A percentile compares a stretch with the other conserved stretches of the same genome.
phyloP scores from a whole-genome alignment of 2,888 invertebrate genomes.

The Megaustenia siamemsis region DNA sequence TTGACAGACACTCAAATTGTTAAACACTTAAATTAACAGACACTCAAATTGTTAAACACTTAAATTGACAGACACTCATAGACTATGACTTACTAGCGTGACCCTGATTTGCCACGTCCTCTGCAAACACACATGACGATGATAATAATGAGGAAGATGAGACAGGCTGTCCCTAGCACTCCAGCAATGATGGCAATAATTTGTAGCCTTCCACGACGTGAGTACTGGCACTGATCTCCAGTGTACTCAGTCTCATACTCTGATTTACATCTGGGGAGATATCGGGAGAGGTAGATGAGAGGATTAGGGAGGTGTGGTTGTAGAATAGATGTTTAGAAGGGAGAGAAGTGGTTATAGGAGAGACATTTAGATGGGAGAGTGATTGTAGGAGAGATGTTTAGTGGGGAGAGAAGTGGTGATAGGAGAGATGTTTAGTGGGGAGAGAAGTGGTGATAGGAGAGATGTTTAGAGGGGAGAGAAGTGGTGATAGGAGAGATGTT shows the following conservation, averaged over 20 bases:
- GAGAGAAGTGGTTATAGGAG: too few species aligned
- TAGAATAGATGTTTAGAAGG: too few species aligned
- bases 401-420: background rate
- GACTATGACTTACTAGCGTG: constrained; percentile 5
- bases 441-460: background rate
- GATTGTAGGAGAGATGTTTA: too few species aligned
- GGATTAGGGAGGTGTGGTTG: background rate
- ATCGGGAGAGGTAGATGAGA: background rate
- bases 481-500: background rate
- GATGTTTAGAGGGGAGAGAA: background rate
- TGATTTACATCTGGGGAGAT: constrained; percentile 6
- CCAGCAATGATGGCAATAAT: constrained; percentile 37
- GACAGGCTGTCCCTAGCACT: constrained; percentile 13
- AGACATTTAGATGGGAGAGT: too few species aligned
- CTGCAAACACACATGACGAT: background rate
- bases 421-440: background rate
- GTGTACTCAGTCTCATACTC: constrained; percentile 28
- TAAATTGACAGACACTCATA: background rate
- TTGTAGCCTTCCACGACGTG: constrained; percentile 1
- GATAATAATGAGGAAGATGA: constrained; percentile 15
- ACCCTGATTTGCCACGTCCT: background rate
- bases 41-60: too few species aligned
- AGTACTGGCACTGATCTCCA: constrained; percentile 22
- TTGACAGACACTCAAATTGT: background rate
- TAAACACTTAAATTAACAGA: background rate